Percentiles rank a stretch among this genome's conserved stretches.
Conservation (phyloP, 2,797 vertebrate genomes). For the Lycodopsis pacificus region DNA sequence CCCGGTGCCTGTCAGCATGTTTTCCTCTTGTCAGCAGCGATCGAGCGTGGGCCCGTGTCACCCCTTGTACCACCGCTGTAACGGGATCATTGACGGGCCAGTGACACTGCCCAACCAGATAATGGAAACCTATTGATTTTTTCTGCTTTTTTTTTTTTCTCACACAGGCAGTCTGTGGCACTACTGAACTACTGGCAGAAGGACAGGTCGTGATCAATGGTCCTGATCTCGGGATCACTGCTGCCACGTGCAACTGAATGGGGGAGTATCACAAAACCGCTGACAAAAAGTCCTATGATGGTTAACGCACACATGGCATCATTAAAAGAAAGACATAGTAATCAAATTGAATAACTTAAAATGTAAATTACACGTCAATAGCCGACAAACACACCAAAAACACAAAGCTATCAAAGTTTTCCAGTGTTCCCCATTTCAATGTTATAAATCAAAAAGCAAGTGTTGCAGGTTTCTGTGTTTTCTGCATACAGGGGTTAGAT, state of each 20-base stretch:
- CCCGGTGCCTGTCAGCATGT: constrained; percentile 92
- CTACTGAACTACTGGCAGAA: constrained; percentile 87
- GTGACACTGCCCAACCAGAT: constrained; percentile 96
- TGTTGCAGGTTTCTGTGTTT: constrained; percentile 38
- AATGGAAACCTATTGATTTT: constrained; percentile 99
- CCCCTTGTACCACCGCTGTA: constrained; percentile 83
- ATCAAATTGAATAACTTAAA: background rate
- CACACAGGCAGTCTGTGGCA: constrained; percentile 81
- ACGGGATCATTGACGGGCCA: constrained; percentile 98
- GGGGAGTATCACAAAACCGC: constrained; percentile 15
- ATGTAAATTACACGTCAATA: constrained; percentile 6
- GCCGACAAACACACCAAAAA: background rate
- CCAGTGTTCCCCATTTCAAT: constrained; percentile 21
- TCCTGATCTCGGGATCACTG: constrained; percentile 70
- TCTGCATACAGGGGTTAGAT: constrained; percentile 64
- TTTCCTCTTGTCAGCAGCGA: constrained; percentile 96
- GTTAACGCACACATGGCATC: constrained; percentile 7
- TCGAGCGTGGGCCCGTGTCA: constrained; percentile 88
- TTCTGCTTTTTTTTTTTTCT: constrained; percentile 36
- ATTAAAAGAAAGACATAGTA: background rate
- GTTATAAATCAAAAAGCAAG: constrained; percentile 44
- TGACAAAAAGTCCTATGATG: constrained; percentile 43
- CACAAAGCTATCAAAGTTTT: background rate
- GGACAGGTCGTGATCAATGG: constrained; percentile 79
- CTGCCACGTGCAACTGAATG: constrained; percentile 62